Evolutionary conservation across 2,113 vertebrate genomes (phyloP).

Genomic region (Cettia cetti): DNA sequence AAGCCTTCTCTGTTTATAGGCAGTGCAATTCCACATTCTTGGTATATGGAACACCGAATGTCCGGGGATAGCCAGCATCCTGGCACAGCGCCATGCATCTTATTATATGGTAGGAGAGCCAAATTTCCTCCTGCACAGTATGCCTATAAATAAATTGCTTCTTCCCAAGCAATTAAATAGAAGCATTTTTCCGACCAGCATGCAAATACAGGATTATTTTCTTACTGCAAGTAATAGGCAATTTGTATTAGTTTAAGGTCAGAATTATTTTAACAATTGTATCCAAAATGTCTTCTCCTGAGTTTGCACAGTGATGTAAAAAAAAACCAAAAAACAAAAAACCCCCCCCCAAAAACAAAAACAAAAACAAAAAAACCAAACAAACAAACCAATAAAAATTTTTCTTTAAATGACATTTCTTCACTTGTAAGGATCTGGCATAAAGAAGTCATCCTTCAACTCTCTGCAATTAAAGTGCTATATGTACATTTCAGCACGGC

Average conservation of each 20-base stretch:
- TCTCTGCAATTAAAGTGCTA: background rate
- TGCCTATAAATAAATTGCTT: constrained; percentile 68
- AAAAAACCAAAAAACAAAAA: too few relatives aligned
- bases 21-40: constrained; percentile 43
- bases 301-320: background rate
- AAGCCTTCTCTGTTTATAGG: constrained; percentile 41
- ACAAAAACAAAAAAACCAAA: too few relatives aligned
- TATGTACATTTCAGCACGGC: background rate
- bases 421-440: background rate
- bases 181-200: constrained; percentile 57
- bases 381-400: too few relatives aligned
- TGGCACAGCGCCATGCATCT: constrained; percentile 60
- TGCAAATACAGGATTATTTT: constrained; percentile 41
- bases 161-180: constrained; percentile 63
- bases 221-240: background rate
- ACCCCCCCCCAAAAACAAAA: too few relatives aligned
- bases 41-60: constrained; percentile 33
- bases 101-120: constrained; percentile 64
- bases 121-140: constrained; percentile 62
- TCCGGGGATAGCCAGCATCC: constrained; percentile 50
- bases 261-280: constrained; percentile 20
- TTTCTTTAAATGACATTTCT: background rate
- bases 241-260: constrained; percentile 39
- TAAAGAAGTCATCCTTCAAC: background rate
- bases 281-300: background rate